phyloP scores from a whole-genome alignment of 2,888 invertebrate genomes.

The Carterocephalus palaemon region DNA sequence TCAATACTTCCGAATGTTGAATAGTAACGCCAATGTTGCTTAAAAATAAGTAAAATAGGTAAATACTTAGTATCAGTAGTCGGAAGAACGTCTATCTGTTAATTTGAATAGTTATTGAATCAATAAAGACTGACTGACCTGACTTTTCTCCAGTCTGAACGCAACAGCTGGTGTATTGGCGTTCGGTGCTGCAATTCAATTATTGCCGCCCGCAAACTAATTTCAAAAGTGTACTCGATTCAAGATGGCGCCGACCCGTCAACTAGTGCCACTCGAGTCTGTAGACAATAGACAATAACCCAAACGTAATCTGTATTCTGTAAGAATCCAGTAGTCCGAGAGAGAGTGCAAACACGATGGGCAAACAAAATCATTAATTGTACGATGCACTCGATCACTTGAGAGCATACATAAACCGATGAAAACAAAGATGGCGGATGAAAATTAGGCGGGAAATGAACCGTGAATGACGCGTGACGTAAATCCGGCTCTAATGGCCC shows the following conservation, averaged over 20 bases:
- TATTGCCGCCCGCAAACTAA: slow-evolving; percentile 42
- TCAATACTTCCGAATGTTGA: too few species aligned
- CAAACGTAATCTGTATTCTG: slow-evolving; percentile 49
- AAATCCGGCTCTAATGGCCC: slow-evolving; percentile 30
- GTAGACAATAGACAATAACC: slow-evolving; percentile 51
- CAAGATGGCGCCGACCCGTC: slow-evolving; percentile 43
- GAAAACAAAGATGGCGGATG: slow-evolving; percentile 41
- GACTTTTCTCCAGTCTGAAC: neutral
- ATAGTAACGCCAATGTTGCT: too few species aligned
- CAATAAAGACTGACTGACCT: too few species aligned
- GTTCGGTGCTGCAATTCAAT: slow-evolving; percentile 28
- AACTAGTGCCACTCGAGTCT: slow-evolving; percentile 38
- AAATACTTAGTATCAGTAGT: too few species aligned
- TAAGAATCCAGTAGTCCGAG: slow-evolving; percentile 50
- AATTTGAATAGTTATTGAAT: too few species aligned
- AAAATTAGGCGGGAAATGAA: slow-evolving; percentile 39
- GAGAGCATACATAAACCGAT: slow-evolving; percentile 29
- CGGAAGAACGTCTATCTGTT: too few species aligned
- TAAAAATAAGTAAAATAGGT: too few species aligned
- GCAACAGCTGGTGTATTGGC: slow-evolving; percentile 6
- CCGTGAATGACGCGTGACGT: slow-evolving; percentile 32
- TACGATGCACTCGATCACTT: slow-evolving; percentile 25
- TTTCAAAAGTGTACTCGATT: slow-evolving; percentile 42
- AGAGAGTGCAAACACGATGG: slow-evolving; percentile 57
- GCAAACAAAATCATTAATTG: slow-evolving; percentile 38